Evolutionary conservation across 1,140 invertebrate species (phyloP), one percentile per base, ranked within the genome.

Genomic region (Thaumetopoea pityocampa): DNA sequence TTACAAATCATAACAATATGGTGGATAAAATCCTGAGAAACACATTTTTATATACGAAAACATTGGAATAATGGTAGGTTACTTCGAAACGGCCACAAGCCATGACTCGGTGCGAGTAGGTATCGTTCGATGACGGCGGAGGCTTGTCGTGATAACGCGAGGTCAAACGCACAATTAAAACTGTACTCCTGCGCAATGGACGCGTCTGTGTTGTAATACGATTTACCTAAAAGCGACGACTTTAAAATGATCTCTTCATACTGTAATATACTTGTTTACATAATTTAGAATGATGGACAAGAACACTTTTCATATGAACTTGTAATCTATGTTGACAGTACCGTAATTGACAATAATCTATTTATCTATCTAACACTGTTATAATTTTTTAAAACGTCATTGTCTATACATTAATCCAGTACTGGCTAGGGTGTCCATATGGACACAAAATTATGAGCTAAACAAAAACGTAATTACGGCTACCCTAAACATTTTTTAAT

Each of bases 141-240:
- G 70, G 68, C 70, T 72, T 65, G 73, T 23, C 66, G 44, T 56
- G 70, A 74, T 74, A 74, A 63, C 58, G 30, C 63, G 61, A 65
- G 70, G 73, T 74, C 70, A 72, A 59, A 62, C 61, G 58, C 56
- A 43, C 56, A 71, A 69, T 70, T n/a, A n/a, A 60, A 66, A 66
- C 38, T 37, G 38, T 47, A 44, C 27, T 30, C 24, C 40, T 29
- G 5, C 12, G 51, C 51, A 58, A 48, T 46, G 55, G 23, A 50
- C 36, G 49, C 40, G 36, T 47, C 45, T 49, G 52, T 58, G 48
- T 58, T 59, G 50, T 41, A 58, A 53, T 51, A 59, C 51, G 47
- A 64, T 60, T 58, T 62, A 51, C 51, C 54, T 62, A 62, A 52
- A 49, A 26, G 17, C 6, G 24, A 10, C 26, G 10, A 35, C 32